phyloP scores from a whole-genome alignment of 2,888 invertebrate genomes.

The Ochropleura plecta region DNA sequence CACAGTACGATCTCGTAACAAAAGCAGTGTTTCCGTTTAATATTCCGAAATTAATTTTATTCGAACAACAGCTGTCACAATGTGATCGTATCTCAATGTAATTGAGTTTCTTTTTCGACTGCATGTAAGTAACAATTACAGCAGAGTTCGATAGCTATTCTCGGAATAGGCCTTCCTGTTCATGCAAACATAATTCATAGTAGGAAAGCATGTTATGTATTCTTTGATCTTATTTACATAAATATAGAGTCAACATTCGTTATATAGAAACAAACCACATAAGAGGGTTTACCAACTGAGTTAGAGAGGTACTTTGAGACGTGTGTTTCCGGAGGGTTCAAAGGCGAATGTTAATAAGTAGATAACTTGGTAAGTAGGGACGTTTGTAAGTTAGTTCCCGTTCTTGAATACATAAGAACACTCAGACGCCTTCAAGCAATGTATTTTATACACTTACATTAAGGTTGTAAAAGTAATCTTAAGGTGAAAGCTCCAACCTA shows the following conservation, averaged over 20 bases:
- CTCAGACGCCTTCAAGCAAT: background rate
- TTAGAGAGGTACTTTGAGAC: constrained; percentile 18
- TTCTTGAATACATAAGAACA: constrained; percentile 11
- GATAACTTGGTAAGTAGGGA: constrained; percentile 25
- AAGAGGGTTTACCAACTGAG: constrained; percentile 10
- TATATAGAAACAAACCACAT: constrained; percentile 2
- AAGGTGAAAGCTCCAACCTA: too few species aligned
- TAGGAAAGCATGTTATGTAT: constrained; percentile 8
- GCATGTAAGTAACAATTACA: constrained; percentile 38
- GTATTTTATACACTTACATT: background rate
- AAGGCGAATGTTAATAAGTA: constrained; percentile 30
- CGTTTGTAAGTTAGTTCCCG: constrained; percentile 3
- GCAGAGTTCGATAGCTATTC: constrained; percentile 8
- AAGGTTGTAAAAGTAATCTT: too few species aligned
- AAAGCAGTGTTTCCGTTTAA: constrained; percentile 22
- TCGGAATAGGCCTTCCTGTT: background rate
- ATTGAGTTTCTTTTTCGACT: constrained; percentile 22
- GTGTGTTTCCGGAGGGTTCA: constrained; percentile 30
- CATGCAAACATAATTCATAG: constrained; percentile 14
- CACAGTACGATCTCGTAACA: constrained; percentile 11
- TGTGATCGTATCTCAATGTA: constrained; percentile 22
- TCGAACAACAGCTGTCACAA: constrained; percentile 10
- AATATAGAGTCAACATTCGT: constrained; percentile 10
- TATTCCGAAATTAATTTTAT: constrained; percentile 36
- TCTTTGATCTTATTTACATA: constrained; percentile 18